Evolutionary conservation across 2,888 invertebrate genomes (phyloP).

Genomic region (Neoscelio sp.): DNA sequence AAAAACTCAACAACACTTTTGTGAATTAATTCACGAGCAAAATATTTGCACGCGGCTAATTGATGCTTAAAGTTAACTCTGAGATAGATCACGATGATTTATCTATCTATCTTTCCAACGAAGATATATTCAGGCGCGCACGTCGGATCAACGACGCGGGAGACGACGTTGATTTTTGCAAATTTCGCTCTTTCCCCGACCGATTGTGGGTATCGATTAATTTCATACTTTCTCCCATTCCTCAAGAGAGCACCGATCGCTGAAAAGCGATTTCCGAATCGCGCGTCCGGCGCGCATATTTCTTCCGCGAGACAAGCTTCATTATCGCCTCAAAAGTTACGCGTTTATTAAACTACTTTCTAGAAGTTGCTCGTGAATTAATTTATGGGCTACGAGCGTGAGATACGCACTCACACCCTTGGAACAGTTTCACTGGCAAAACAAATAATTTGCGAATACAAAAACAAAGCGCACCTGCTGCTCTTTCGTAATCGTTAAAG

Average conservation of each 20-base stretch:
- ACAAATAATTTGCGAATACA: slow-evolving; percentile 45
- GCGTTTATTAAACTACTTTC: slow-evolving; percentile 68
- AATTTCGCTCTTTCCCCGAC: slow-evolving; percentile 24
- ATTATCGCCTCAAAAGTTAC: slow-evolving; percentile 62
- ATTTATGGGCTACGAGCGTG: slow-evolving; percentile 58
- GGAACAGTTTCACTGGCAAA: slow-evolving; percentile 28
- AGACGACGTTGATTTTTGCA: slow-evolving; percentile 32
- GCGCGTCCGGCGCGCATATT: slow-evolving; percentile 46
- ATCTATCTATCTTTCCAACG: slow-evolving; percentile 39
- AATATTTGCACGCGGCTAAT: slow-evolving; percentile 34
- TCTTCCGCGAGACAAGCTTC: slow-evolving; percentile 58
- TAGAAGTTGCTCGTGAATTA: slow-evolving; percentile 54
- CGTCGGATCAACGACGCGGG: no score
- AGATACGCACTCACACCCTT: slow-evolving; percentile 34
- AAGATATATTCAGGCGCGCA: slow-evolving; percentile 29
- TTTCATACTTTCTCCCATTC: slow-evolving; percentile 64
- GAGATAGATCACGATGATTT: slow-evolving; percentile 50
- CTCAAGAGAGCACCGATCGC: slow-evolving; percentile 27
- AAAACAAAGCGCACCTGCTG: slow-evolving; percentile 32
- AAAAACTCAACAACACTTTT: no score
- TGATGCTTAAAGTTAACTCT: slow-evolving; percentile 35
- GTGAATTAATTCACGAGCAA: no score
- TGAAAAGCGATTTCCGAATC: slow-evolving; percentile 55
- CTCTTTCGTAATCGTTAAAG: slow-evolving; percentile 31
- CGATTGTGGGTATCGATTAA: slow-evolving; percentile 56